Evolutionary conservation across 2,113 vertebrate species (phyloP).

Genomic region (Apus apus): DNA sequence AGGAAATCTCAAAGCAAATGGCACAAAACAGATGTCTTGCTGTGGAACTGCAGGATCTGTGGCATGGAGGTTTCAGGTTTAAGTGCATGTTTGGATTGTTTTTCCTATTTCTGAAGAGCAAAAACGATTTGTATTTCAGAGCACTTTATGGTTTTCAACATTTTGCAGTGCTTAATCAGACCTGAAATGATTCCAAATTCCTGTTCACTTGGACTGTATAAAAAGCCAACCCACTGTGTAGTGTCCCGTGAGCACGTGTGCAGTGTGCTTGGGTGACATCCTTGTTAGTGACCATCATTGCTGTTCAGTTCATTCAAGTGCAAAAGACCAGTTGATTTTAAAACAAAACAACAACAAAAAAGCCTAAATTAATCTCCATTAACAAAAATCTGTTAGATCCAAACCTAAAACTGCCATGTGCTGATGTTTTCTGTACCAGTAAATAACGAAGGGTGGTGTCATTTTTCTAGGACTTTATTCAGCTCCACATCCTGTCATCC

Average conservation of each 20-base stretch:
- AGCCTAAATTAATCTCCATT: constrained; percentile 19
- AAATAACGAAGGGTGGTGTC: constrained; percentile 21
- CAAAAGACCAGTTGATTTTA: background rate
- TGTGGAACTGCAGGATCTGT: constrained; percentile 41
- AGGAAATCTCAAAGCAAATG: background rate
- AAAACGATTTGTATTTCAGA: constrained; percentile 66
- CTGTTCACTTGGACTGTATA: background rate
- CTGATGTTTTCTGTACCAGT: constrained; percentile 32
- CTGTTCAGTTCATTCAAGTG: constrained; percentile 30
- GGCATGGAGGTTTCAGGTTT: constrained; percentile 71
- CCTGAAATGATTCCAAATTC: constrained; percentile 48
- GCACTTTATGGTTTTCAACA: constrained; percentile 68
- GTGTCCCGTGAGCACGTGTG: constrained; percentile 40
- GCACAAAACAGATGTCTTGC: constrained; percentile 39
- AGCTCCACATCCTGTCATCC: constrained; percentile 12
- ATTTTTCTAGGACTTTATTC: constrained; percentile 36
- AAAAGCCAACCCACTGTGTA: background rate
- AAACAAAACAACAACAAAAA: background rate
- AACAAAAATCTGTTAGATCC: constrained; percentile 2
- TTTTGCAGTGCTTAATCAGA: constrained; percentile 61
- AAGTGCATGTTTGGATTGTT: constrained; percentile 68
- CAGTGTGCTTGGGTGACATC: constrained; percentile 25
- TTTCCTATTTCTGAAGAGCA: constrained; percentile 56
- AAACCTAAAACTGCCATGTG: constrained; percentile 52
- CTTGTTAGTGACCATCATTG: constrained; percentile 18